Base-by-base conservation (phyloP, 1,140 invertebrate species). In the Scaptomyza pallida region DNA sequence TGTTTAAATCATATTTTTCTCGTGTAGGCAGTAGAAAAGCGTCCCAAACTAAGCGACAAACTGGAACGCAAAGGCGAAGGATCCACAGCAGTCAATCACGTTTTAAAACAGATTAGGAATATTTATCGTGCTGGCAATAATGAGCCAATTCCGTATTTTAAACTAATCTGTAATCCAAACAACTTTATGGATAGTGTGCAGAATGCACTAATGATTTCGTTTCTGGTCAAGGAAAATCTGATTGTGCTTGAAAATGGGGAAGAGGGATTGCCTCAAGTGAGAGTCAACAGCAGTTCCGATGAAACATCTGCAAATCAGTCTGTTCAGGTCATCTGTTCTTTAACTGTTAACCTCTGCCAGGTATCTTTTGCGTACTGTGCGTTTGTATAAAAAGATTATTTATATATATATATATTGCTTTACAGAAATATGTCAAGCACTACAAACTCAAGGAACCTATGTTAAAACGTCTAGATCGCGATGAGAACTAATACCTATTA, bases 181-280 rank as follows among this genome's bases (percentile, higher is more conserved):
- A 60, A 89, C 17, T 89, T 83, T 12, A 89, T 89, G 86, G 68
- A 79, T 8, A 79, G 69, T 3, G 75, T 89, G 40, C 78, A 89
- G 16, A 90, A 83, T 50, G 72, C 81, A 9, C 55, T 89, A 21
- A 75, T 77, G 33, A 17, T 89, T 3, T 79, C 88, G 16, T 90
- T 89, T 59, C 56, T 89, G 37, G 45, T 77, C 9, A 75, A 75
- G 41, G 88, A 89, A 44, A 77, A 89, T 48, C 35, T 61, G 6
- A 56, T 90, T 40, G 15, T 23, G 5, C 37, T 89, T 37, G 44
- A 55, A 33, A 72, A 60, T 17, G 82, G 67, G 2, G 40, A 60
- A 1, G 82, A 89, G 57, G 56, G 43, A 5, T 55, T 83, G 10
- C 88, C 89, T 5, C 47, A 81, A 19, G 41, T 85, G 1, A 15